Base-by-base conservation (phyloP, 2,797 vertebrate genomes). In the Pangasius krempfi region DNA sequence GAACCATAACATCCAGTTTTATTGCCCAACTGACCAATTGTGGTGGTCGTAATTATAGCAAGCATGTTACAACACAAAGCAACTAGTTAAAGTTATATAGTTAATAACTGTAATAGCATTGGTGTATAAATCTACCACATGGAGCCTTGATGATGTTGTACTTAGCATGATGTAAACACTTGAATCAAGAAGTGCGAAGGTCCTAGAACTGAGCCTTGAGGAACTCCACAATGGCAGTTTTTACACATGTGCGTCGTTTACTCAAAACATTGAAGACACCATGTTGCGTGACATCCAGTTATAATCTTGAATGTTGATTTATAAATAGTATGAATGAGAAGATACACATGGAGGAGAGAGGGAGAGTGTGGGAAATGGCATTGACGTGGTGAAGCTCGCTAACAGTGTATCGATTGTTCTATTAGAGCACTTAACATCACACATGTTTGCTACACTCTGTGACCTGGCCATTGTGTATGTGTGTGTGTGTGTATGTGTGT, bases 341-440 rank as follows among this genome's bases (percentile, higher is more conserved):
- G 58, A 37, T 5, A 76, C 84, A 73, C 56, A 78, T 33, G 80
- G 60, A 80, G 30, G 16, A 64, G 54, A 72, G n/a, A 75, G 73
- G 66, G 52, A 82, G 50, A 52, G 84, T 64, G 73, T 78, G 50
- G 76, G 37, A 68, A 16, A 89, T 85, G 81, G n/a, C 87, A 78
- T 82, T 66, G 84, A 73, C 83, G 76, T 6, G 89, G 70, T 86
- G 86, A 84, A 84, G 33, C 92, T 66, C 8, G 92, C 92, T 90
- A 89, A 94, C 92, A 93, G 86, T 84, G 87, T 88, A 91, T 90
- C 84, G 89, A 90, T 90, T 89, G 86, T 85, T 90, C 84, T 87
- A 87, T 89, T 86, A 89, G 83, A 90, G 88, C 91, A 88, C 88
- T 90, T 88, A 89, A 90, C 88, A 89, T 91, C 91, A 89, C 89